Conservation (phyloP, 2,888 invertebrate genomes). For the Tinea semifulvella region DNA sequence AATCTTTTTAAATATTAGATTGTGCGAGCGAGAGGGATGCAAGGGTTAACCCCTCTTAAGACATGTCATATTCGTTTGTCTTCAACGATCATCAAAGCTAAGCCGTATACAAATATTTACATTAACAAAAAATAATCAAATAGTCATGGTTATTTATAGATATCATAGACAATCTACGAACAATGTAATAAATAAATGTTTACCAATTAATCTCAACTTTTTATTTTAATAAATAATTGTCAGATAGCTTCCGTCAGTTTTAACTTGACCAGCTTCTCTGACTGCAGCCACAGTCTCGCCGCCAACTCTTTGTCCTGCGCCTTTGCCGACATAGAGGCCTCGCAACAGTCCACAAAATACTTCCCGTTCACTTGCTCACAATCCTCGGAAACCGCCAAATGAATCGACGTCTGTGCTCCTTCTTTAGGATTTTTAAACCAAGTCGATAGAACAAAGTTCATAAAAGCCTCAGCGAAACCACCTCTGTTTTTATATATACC, state of each 20-base stretch:
- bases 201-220: not conserved
- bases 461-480: constrained; percentile 57
- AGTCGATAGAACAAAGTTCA: constrained; percentile 71
- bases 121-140: too few relatives aligned
- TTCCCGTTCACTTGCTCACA: constrained; percentile 75
- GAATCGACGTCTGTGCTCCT: constrained; percentile 83
- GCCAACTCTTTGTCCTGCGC: constrained; percentile 74
- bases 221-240: constrained; percentile 3
- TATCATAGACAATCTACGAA: too few relatives aligned
- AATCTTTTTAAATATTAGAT: too few relatives aligned
- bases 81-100: too few relatives aligned
- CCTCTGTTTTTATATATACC: constrained; percentile 76
- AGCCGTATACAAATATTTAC: too few relatives aligned
- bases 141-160: too few relatives aligned
- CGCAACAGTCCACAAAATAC: constrained; percentile 82
- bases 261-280: constrained; percentile 44
- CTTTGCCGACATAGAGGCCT: constrained; percentile 65
- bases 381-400: constrained; percentile 78
- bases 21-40: too few relatives aligned
- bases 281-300: constrained; percentile 78
- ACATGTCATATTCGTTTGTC: too few relatives aligned
- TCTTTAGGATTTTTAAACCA: constrained; percentile 80
- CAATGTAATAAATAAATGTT: not conserved
- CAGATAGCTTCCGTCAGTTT: constrained; percentile 32
- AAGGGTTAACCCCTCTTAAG: too few relatives aligned